Evolutionary conservation across 2,888 invertebrate species (phyloP), one percentile per base, ranked within the genome.

Genomic region (Agriopis marginaria): DNA sequence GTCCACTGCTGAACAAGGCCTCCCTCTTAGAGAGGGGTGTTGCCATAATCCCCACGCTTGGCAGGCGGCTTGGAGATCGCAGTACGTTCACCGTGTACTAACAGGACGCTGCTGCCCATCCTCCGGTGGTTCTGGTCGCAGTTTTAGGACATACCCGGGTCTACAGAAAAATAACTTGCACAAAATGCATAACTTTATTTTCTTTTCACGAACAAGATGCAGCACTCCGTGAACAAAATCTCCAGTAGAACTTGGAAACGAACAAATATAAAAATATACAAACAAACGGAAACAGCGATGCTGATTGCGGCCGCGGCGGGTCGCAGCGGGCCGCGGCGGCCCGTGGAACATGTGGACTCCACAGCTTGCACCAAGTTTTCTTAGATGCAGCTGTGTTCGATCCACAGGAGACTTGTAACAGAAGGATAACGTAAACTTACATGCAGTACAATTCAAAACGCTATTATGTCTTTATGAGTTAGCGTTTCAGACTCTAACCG

Each of bases 361-460:
- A 32, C 5, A 32, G 32, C 5, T 32, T 32, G 32, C 3, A 32
- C 32, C 32, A 32, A 75, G 71, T 63, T 71, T 68, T 60, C 70
- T 72, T 68, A 65, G 58, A 69, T 71, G 69, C 71, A 75, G 71
- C 75, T 75, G 75, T 62, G 65, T 49, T 51, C 32, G 0, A 8
- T 45, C 1, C 66, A 62, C 50, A 71, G 67, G 6, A 12, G 6
- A 53, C 12, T 53, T 39, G 11, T 6, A 42, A 9, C 42, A 42
- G 9, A 42, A 42, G 9, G 9, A 9, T 10, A 8, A 9, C 9
- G 42, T 1, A 42, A 42, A 42, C 9, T 5, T 42, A 10, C 42
- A 1, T 42, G 9, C 9, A 42, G 6, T 7, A 7, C 3, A 8
- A n/a, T n/a, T 3, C 17, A n/a, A 50, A 5, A 32, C 32, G 32